Evolutionary conservation across 2,113 vertebrate genomes (phyloP).

Genomic region (Halichoerus grypus): DNA sequence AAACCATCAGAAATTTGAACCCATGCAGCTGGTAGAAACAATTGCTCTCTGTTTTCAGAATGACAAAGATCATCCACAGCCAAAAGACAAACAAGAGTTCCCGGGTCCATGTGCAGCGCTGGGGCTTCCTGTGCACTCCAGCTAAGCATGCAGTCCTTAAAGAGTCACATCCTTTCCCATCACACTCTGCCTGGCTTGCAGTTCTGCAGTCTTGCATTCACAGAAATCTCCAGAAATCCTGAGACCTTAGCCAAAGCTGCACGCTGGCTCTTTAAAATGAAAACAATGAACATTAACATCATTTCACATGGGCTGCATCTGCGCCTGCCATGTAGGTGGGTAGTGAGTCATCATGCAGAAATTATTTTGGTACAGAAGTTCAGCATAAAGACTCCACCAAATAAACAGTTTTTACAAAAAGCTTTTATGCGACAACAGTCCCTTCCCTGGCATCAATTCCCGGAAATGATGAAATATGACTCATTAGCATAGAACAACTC

Average conservation of each 20-base stretch:
- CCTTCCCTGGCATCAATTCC: constrained; percentile 14
- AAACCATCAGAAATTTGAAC: neutral
- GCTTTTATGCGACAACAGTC: neutral
- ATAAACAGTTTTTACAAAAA: constrained; percentile 71
- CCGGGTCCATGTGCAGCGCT: neutral
- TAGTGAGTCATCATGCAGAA: constrained; percentile 69
- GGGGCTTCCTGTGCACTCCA: neutral
- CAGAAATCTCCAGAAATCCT: neutral
- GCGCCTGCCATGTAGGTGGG: neutral
- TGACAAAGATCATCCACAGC: neutral
- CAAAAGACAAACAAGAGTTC: neutral
- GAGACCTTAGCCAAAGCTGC: constrained; percentile 5
- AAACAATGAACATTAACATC: neutral
- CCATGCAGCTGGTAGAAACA: neutral
- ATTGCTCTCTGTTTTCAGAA: neutral
- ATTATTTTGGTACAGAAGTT: constrained; percentile 63
- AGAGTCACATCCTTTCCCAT: neutral
- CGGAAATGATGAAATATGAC: constrained; percentile 63
- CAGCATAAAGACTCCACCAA: constrained; percentile 66
- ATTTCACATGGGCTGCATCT: neutral
- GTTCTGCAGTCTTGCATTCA: neutral
- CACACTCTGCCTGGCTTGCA: too few relatives aligned
- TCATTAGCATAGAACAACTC: neutral
- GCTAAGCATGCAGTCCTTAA: neutral
- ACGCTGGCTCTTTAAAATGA: constrained; percentile 17